Base-by-base conservation (phyloP, 1,140 invertebrate species). In the Cataglyphis hispanica region DNA sequence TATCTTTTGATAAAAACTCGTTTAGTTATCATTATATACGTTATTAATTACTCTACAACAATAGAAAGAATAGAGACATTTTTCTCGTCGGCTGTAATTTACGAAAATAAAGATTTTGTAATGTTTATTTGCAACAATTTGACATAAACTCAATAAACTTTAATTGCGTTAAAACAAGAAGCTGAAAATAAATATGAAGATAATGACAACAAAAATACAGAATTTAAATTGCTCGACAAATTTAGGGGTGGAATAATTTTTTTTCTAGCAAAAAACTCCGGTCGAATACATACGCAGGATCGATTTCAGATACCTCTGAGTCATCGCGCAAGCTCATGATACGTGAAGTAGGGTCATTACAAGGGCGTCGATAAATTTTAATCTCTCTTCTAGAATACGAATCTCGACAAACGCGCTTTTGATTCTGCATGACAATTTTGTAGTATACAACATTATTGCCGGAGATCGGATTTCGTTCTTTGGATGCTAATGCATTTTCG, bases 261-360 rank as follows among this genome's bases (percentile, higher is more conserved):
- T 13, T 40, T 1, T 37, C 19, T 1, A 19, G 11, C 16, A 13
- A 53, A 53, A 67, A 16, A 16, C 16, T 31, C 40, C 60, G 72
- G 7, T 31, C 25, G 10, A 40, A 25, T 37, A n/a, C 19, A n/a
- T 1, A 43, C 2, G n/a, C 13, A n/a, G 11, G 0, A 37, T 5
- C n/a, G 76, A 25, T 67, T 67, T 43, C 27, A 58, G 11, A 10
- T 19, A 40, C 8, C 40, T 40, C 16, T 25, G 58, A 19, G 16
- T 13, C 25, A n/a, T 40, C 25, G 10, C 16, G 40, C 56, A 37
- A 74, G 19, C n/a, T 11, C 19, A 66, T 53, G 69, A 83, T 53
- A 77, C 31, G 76, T 70, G 37, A 87, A 83, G 72, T 84, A 50
- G 60, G 13, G 50, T 87, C 69, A 72, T 88, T 58, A 60, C 50